Conservation (phyloP, 2,113 vertebrate species). For the Hemiprocne comata region DNA sequence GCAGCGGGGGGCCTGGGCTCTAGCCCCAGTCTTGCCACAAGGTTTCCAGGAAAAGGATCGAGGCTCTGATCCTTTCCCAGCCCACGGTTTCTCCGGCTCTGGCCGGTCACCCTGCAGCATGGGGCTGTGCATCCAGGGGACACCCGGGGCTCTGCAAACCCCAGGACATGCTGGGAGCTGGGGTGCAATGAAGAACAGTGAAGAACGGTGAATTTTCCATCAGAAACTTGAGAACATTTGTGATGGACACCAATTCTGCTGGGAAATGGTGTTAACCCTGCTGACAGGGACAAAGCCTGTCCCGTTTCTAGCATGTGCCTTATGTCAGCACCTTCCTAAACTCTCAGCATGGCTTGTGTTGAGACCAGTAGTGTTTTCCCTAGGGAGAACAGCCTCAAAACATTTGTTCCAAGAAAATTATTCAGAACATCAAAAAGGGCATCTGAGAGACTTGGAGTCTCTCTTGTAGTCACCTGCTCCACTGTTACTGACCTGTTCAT, state of each 20-base stretch:
- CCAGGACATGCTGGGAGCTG: fast-evolving
- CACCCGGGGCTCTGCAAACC: not conserved
- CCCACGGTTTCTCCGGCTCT: not conserved
- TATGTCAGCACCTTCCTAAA: not conserved
- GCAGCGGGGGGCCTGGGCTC: not conserved
- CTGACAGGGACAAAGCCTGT: not conserved
- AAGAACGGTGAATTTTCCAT: not conserved
- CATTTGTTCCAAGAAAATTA: not conserved
- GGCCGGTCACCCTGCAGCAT: fast-evolving
- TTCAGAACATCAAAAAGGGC: not conserved
- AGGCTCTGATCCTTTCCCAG: not conserved
- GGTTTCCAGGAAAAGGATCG: slow-evolving; percentile 29
- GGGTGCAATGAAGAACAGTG: not conserved
- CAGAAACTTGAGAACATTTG: not conserved
- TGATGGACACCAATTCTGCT: not conserved
- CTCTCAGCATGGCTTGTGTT: not conserved
- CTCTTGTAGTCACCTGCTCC: not conserved
- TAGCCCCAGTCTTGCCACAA: not conserved
- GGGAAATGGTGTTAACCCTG: not conserved
- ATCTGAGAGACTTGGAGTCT: not conserved
- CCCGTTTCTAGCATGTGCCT: fast-evolving
- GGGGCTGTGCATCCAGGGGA: not conserved
- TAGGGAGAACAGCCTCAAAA: not conserved
- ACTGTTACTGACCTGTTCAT: slow-evolving; percentile 5
- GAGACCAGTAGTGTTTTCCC: not conserved